Base-by-base conservation (phyloP, 2,797 vertebrate genomes). In the Propithecus perrieri region DNA sequence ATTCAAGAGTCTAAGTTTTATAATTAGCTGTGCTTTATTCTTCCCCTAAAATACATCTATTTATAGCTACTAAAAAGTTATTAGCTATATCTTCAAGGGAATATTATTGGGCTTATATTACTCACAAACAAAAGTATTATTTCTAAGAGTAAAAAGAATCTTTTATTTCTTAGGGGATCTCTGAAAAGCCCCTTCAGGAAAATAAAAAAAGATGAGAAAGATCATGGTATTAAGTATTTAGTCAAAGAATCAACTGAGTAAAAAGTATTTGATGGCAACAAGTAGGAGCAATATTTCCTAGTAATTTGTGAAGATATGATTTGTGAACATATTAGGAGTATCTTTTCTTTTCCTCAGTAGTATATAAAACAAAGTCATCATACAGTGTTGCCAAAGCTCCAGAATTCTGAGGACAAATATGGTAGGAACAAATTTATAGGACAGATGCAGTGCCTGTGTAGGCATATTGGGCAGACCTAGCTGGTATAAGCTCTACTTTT, bases 121-220 rank as follows among this genome's bases (percentile, higher is more conserved):
- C 26, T 84, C 79, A 88, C 33, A 90, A 84, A 85, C 35, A 78
- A 95, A 95, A 93, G 13, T 63, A 69, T 26, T 53, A 65, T 81
- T 83, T 89, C 18, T 84, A 89, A 80, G 84, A 88, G 84, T 85
- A 91, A 87, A 78, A 84, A 92, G 24, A 83, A 43, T 76, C n/a
- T 95, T 79, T 53, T 18, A 53, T 53, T 53, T 87, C 72, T 63
- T 76, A 9, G 26, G 46, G 41, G 35, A 74, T 83, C 33, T 88
- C 41, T 69, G 67, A 46, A 92, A 80, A 90, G 38, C 1, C 53
- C 72, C 53, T 95, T 50, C 11, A 88, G 67, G 38, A 61, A 57
- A 87, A 84, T 33, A n/a, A 84, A 76, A 83, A 84, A 75, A 38
- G 9, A 65, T 67, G 79, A 83, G 71, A 43, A 87, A 72, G 63